Evolutionary conservation across 35 echinoderm and acorn worm species (phyloP), one percentile per base, ranked within the genome.

Genomic region (Amphiura filiformis): DNA sequence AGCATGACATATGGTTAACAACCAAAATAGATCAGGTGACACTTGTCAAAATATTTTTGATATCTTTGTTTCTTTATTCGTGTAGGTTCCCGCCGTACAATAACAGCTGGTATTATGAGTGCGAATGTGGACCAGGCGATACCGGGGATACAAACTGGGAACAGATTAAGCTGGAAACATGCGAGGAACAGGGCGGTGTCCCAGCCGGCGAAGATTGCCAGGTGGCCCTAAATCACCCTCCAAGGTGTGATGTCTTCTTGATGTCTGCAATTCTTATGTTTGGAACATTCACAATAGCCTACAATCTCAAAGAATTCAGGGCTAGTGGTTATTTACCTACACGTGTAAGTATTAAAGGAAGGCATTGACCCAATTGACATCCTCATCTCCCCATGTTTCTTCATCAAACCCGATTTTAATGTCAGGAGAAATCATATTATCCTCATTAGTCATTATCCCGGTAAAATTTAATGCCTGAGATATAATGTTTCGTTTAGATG

Each of bases 231-330:
- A 0, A n/a, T 14, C 82, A 86, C 78, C 80, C 87, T 18, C 93
- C 93, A 0, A 76, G 41, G 35, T 39, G 80, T 0, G 95, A 97
- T 44, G 84, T 93, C 38, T 97, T 97, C 41, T 84, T 97, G 20
- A 97, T 97, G 95, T 97, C 95, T 7, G 75, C 89, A 18, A 56
- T 97, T 35, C 52, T 97, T 9, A 97, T 97, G 95, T 34, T 91
- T 22, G 95, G 95, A 22, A 97, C 95, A 0, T 97, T 97, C 81
- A 93, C 91, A 0, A 92, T 97, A 11, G 95, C 95, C 0, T 97
- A 93, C 81, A 97, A 84, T 38, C 77, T 97, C n/a, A 97, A 97
- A 81, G 86, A 82, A 42, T 97, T 93, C 57, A 93, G 84, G 32
- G 91, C 37, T 23, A 91, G 87, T 26, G 39, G 83, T 23, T 97